Evolutionary conservation across 2,113 vertebrate genomes (phyloP), one percentile per base, ranked within the genome.

Genomic region (Sitta europaea): DNA sequence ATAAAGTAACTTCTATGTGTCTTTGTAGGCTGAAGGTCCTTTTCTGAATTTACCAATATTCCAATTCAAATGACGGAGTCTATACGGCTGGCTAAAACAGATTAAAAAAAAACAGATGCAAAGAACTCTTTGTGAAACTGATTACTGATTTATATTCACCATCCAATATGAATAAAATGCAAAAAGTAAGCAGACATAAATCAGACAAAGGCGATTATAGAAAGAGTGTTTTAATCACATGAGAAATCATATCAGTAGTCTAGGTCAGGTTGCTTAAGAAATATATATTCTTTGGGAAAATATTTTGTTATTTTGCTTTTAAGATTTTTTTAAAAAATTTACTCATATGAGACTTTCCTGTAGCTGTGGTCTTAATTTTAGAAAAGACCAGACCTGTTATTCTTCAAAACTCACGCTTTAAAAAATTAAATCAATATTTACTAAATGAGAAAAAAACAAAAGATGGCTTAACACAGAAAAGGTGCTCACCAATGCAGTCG

Each of bases 401-500:
- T 51, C 31, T 61, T 82, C 55, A 83, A 59, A 94, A 77, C 35
- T 36, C 68, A 23, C 11, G 21, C 36, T 68, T 78, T n/a, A 65
- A 85, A 71, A 27, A 82, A 31, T 38, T 3, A 43, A 28, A 70
- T 17, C 29, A 42, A 16, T 16, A 35, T 33, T 87, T 67, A 35
- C 55, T 40, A 54, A 89, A 75, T 2, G 19, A 65, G 42, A 57
- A 67, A 17, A 36, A 38, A 2, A 31, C 11, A 27, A 48, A 63
- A 86, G 29, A 3, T 3, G 33, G 40, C 11, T 24, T 48, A 75
- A 90, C 38, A 24, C 24, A 53, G 57, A 43, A 59, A 81, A 62
- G 17, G 17, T 48, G 71, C 99, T 97, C 89, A 99, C 99, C 99
- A 77, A 98, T 93, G 95, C 98, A 98, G 97, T 98, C 98, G 9